Evolutionary conservation across 2,797 vertebrate species (phyloP), one percentile per base, ranked within the genome.

Genomic region (Eremophila alpestris): DNA sequence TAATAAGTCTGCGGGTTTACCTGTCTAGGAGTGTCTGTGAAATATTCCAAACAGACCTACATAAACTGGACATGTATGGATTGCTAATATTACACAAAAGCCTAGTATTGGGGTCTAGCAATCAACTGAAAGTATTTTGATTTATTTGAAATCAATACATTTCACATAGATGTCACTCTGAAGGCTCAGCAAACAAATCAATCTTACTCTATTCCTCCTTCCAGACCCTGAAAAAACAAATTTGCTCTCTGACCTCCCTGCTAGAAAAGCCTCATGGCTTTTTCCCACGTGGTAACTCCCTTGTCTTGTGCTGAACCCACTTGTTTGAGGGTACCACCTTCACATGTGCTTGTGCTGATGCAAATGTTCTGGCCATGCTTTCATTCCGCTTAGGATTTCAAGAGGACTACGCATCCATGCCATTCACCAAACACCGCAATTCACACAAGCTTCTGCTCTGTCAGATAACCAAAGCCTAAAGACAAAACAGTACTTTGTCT

Each of bases 391-490:
- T 45, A 24, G 0, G 18, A 71, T 76, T 90, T 83, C 68, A 92
- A 88, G n/a, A 38, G 48, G 20, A 92, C 77, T 88, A 41, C 18
- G 18, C 9, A 93, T 48, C 60, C 74, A 75, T 2, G 7, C 43
- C 77, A 70, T 45, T 74, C 73, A 83, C 43, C 74, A 87, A 87
- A 67, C 52, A 83, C 49, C 45, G 83, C 55, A 62, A 45, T n/a
- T 71, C 85, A 76, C 36, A 79, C 27, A 34, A 67, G 19, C 24
- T 58, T 88, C 55, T 93, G 78, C 74, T 95, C 34, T 49, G 68
- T 60, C 68, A 43, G 59, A 89, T 36, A 83, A 79, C 40, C 74
- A 93, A 94, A 87, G 54, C 91, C 89, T 80, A 62, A 92, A 85
- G 46, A 85, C 46, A 92, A 78, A 67, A 26, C 54, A 65, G 21